Evolutionary conservation across 1,140 invertebrate genomes (phyloP).

Genomic region (Drosophila repleta): DNA sequence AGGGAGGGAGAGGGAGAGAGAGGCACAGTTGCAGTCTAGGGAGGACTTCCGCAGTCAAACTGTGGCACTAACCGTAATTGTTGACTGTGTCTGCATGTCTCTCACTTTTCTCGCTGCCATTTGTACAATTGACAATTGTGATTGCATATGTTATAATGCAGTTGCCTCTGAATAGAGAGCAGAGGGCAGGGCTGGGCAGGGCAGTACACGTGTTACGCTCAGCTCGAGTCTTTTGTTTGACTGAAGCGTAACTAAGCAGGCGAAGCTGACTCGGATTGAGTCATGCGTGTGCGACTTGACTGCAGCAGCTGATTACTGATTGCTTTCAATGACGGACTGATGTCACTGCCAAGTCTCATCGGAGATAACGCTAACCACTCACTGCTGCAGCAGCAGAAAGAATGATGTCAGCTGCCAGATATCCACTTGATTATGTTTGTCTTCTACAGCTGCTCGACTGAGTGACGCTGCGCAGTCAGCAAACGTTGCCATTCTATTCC

Average conservation of each 20-base stretch:
- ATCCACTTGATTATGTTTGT: conserved; percentile 6
- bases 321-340: conserved; percentile 44
- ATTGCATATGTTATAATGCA: conserved; percentile 78
- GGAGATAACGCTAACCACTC: conserved; percentile 11
- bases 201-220: conserved; percentile 12
- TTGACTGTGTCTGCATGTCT: conserved; percentile 63
- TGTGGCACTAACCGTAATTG: conserved; percentile 79
- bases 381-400: neutral
- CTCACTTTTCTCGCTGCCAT: conserved; percentile 57
- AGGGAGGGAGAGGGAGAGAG: too few relatives aligned
- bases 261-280: conserved; percentile 39
- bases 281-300: conserved; percentile 32
- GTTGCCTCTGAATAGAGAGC: conserved; percentile 17
- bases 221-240: conserved; percentile 15
- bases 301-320: conserved; percentile 66
- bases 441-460: neutral
- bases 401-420: conserved; percentile 3
- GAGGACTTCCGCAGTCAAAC: conserved; percentile 62
- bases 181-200: neutral
- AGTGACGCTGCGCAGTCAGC: neutral
- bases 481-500: neutral
- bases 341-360: conserved; percentile 43
- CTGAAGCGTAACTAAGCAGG: conserved; percentile 6
- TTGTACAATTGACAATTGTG: conserved; percentile 79
- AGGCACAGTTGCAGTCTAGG: conserved; percentile 1